A percentile compares a stretch with the other conserved stretches of the same genome.
phyloP scores from a whole-genome alignment of 2,797 vertebrate species.

The Trematomus bernacchii region DNA sequence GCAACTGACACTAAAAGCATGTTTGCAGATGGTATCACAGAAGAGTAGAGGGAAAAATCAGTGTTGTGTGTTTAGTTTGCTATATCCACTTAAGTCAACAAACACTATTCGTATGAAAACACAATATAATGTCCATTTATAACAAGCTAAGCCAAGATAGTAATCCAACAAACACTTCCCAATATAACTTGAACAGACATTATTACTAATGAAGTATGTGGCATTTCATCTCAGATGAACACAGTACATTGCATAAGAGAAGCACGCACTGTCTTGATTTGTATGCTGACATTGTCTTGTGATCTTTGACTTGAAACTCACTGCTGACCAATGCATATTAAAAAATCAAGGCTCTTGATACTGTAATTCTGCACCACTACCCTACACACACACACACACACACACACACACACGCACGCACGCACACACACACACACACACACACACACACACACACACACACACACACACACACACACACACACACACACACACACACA shows the following conservation, averaged over 20 bases:
- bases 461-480: no score
- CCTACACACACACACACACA: neutral
- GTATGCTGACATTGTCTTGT: conserved; percentile 35
- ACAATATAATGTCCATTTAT: neutral
- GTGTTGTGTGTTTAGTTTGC: neutral
- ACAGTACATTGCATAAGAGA: conserved; percentile 4
- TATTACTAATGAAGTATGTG: neutral
- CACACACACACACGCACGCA: neutral
- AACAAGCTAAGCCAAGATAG: conserved; percentile 4
- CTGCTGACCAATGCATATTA: conserved; percentile 36
- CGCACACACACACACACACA: neutral
- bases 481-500: neutral
- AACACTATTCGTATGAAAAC: neutral
- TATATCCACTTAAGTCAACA: neutral
- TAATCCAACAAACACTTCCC: neutral
- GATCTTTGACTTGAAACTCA: conserved; percentile 34
- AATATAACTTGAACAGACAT: neutral
- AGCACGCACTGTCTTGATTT: conserved; percentile 20
- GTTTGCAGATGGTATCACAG: neutral
- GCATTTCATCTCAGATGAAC: conserved; percentile 12
- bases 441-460: neutral
- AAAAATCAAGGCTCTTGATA: conserved; percentile 9
- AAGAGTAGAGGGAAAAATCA: neutral
- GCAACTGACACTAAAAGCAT: neutral
- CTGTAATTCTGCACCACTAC: conserved; percentile 10